phyloP scores from a whole-genome alignment of 2,797 vertebrate species.

The Liasis olivaceus region DNA sequence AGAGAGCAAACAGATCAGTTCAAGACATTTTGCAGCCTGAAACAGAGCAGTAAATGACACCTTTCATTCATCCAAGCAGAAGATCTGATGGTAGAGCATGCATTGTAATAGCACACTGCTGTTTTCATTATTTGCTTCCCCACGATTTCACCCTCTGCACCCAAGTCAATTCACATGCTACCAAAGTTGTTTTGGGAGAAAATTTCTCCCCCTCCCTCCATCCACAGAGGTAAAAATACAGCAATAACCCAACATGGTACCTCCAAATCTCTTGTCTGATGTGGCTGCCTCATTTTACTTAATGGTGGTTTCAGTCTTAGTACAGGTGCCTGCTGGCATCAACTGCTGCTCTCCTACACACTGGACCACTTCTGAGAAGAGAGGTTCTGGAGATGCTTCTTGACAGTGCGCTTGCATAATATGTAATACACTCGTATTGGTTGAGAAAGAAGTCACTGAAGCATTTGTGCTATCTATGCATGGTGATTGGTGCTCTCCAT shows the following conservation, averaged over 20 bases:
- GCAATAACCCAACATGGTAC: neutral
- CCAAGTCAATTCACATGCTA: neutral
- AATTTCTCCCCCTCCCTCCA: neutral
- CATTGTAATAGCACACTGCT: neutral
- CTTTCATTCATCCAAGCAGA: neutral
- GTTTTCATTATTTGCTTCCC: neutral
- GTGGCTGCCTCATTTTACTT: neutral
- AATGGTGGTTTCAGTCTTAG: neutral
- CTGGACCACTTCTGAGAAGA: neutral
- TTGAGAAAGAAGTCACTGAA: neutral
- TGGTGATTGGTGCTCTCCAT: neutral
- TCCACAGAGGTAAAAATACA: neutral
- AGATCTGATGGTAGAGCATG: neutral
- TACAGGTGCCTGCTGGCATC: neutral
- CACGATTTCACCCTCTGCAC: neutral
- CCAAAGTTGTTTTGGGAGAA: neutral
- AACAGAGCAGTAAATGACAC: neutral
- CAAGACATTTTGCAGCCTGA: neutral
- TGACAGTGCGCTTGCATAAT: neutral
- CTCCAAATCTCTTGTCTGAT: neutral
- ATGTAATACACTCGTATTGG: neutral
- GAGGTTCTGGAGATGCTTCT: neutral
- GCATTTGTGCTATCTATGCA: neutral
- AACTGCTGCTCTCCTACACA: neutral
- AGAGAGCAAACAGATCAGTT: neutral